Evolutionary conservation across 2,888 invertebrate genomes (phyloP).

Genomic region (Scaptomyza flava): DNA sequence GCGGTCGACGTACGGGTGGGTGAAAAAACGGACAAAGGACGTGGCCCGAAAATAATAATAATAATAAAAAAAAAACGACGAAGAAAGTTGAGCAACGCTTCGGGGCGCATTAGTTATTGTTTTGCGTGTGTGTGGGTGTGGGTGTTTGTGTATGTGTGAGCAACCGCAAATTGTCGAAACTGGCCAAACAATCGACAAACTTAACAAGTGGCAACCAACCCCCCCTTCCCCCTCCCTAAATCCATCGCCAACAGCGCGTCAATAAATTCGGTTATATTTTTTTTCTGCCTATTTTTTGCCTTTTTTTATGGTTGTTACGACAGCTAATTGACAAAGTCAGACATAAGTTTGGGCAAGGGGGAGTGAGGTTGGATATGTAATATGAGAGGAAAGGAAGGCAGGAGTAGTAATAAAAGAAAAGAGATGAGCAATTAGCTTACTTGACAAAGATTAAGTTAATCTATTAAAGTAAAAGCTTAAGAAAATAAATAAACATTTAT

Average conservation of each 20-base stretch:
- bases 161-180: slow-evolving; percentile 72
- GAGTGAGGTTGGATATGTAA: background rate
- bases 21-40: slow-evolving; percentile 41
- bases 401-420: background rate
- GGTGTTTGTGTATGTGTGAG: slow-evolving; percentile 29
- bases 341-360: background rate
- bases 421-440: slow-evolving; percentile 29
- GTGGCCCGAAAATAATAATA: slow-evolving; percentile 16
- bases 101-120: slow-evolving; percentile 50
- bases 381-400: background rate
- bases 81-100: slow-evolving; percentile 43
- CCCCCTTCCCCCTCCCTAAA: too few relatives aligned
- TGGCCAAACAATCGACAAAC: slow-evolving; percentile 51
- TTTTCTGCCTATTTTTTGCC: slow-evolving; percentile 31
- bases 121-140: slow-evolving; percentile 12
- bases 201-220: slow-evolving; percentile 58
- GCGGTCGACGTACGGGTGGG: slow-evolving; percentile 20
- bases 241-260: slow-evolving; percentile 58
- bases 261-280: slow-evolving; percentile 44
- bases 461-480: slow-evolving; percentile 1
- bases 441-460: slow-evolving; percentile 1
- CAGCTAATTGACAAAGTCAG: slow-evolving; percentile 65
- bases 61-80: slow-evolving; percentile 11
- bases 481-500: background rate
- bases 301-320: slow-evolving; percentile 51